Conservation (phyloP, 2,888 invertebrate species). For the Drosophila demipolita region DNA sequence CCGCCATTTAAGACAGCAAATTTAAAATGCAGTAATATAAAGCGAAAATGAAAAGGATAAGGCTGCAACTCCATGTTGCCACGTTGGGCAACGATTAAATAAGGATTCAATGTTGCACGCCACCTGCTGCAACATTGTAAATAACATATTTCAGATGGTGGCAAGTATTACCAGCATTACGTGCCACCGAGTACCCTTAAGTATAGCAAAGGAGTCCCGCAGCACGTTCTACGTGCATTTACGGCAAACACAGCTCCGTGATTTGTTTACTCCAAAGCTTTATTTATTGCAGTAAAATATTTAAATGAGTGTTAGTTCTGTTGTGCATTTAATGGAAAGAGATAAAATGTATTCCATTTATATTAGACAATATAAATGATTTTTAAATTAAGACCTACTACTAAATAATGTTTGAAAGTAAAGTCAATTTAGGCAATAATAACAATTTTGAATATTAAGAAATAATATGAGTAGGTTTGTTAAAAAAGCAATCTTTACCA, state of each 20-base stretch:
- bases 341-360: neutral
- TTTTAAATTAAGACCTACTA: neutral
- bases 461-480: neutral
- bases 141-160: slow-evolving; percentile 52
- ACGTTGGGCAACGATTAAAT: slow-evolving; percentile 7
- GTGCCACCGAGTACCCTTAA: slow-evolving; percentile 55
- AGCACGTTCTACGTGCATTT: slow-evolving; percentile 35
- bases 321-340: neutral
- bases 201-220: slow-evolving; percentile 24
- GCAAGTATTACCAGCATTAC: slow-evolving; percentile 57
- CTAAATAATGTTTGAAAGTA: neutral
- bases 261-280: neutral
- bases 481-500: neutral
- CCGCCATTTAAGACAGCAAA: slow-evolving; percentile 30
- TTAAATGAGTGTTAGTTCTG: neutral
- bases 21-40: slow-evolving; percentile 53
- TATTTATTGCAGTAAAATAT: slow-evolving; percentile 26
- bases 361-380: neutral
- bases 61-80: slow-evolving; percentile 14
- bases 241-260: neutral
- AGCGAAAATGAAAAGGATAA: slow-evolving; percentile 16
- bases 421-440: neutral
- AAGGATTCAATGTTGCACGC: slow-evolving; percentile 14
- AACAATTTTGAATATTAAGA: neutral
- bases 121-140: slow-evolving; percentile 77